Base-by-base conservation (phyloP, 2,888 invertebrate species). In the Terebella lapidaria region DNA sequence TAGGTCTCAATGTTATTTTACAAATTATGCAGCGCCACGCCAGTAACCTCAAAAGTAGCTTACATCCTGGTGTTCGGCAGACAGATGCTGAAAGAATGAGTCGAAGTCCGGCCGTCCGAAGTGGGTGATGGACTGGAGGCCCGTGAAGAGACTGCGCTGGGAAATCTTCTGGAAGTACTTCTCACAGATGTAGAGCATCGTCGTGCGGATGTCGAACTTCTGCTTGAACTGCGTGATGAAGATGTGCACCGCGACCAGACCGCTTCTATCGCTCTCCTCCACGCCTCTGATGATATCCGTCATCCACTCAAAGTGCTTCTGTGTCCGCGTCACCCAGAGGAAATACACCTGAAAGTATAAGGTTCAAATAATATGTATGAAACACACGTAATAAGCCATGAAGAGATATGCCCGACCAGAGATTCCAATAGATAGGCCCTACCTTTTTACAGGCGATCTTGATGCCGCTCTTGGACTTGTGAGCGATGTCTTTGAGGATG, bases 301-400 rank as follows among this genome's bases (percentile, higher is more conserved):
- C 71, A 87, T 75, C 86, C 87, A 87, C 75, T 87, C 86, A 72
- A 86, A 87, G 70, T 86, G 86, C 69, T 84, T 84, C 74, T 87
- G 86, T 3, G 85, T 86, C 64, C 84, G 77, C 0, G 86, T 85
- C 49, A 86, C 83, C 86, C 86, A 87, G 49, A 86, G 74, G 71
- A 87, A 87, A 71, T 86, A 86, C 2, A 86, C 83, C 85, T 86
- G 71, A 20, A 35, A 55, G 25, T 10, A 5, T 20, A 24, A 20
- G 4, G 10, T 25, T 20, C 18, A 46, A 5, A 20, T 24, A 35
- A 47, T 4, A 22, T 5, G 22, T 20, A 49, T 5, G n/a, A n/a
- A 2, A 3, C 30, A 10, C n/a, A n/a, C n/a, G n/a, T n/a, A n/a
- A n/a, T n/a, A n/a, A n/a, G n/a, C n/a, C n/a, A n/a, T n/a, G n/a